Conservation (phyloP, 2,888 invertebrate genomes). For the Hirtodrosophila trivittata region DNA sequence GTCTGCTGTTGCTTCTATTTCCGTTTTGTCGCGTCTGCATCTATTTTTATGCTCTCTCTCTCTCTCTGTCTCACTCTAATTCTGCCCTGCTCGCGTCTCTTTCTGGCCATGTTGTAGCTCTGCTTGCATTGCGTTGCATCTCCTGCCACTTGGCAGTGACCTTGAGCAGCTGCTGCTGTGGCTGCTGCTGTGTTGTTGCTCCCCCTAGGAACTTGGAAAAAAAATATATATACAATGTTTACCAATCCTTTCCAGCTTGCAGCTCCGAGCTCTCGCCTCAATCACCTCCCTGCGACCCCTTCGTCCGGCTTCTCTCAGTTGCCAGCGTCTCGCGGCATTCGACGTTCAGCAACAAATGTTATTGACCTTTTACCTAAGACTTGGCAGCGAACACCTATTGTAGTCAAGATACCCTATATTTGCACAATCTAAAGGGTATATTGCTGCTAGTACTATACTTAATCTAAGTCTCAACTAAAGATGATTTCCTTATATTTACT, state of each 20-base stretch:
- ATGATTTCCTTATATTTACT: too few relatives aligned
- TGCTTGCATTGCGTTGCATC: conserved; percentile 30
- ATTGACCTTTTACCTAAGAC: conserved; percentile 52
- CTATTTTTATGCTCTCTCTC: conserved; percentile 27
- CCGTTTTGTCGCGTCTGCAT: conserved; percentile 38
- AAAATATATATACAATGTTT: too few relatives aligned
- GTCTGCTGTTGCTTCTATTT: conserved; percentile 16
- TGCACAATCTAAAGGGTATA: too few relatives aligned
- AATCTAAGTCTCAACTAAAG: too few relatives aligned
- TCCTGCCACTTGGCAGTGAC: conserved; percentile 58
- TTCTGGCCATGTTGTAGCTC: conserved; percentile 1
- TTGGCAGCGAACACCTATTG: too few relatives aligned
- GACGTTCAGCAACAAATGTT: conserved; percentile 45
- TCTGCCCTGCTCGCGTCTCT: not conserved
- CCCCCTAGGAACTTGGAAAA: not conserved
- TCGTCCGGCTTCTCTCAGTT: not conserved
- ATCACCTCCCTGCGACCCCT: not conserved
- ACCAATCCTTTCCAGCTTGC: too few relatives aligned
- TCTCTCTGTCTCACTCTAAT: not conserved
- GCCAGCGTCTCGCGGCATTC: conserved; percentile 24
- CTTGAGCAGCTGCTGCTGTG: conserved; percentile 54
- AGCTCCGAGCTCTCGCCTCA: too few relatives aligned
- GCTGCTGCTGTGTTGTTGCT: conserved; percentile 1
- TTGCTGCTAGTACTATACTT: too few relatives aligned
- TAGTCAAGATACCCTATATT: too few relatives aligned